Conservation (phyloP, 2,797 vertebrate species). For the Chrysocyon brachyurus region DNA sequence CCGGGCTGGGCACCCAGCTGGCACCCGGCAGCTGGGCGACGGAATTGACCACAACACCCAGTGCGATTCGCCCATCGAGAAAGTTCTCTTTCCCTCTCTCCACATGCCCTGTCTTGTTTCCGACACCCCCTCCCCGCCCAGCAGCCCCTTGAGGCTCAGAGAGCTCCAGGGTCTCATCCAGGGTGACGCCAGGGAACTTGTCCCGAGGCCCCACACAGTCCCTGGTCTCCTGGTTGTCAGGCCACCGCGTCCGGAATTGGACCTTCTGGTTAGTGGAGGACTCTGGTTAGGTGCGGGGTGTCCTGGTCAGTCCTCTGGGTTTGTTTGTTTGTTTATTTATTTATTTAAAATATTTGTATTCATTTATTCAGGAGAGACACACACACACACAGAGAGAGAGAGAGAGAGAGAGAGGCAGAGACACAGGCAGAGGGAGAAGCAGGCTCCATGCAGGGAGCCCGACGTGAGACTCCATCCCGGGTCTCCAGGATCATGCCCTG, state of each 20-base stretch:
- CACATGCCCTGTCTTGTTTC: not conserved
- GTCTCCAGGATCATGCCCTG: too few relatives aligned
- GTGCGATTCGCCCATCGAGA: accelerated
- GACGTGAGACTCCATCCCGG: too few relatives aligned
- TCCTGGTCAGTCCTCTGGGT: not conserved
- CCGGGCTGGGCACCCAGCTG: not conserved
- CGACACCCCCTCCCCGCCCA: not conserved
- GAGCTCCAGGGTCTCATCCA: accelerated
- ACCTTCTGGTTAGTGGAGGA: not conserved
- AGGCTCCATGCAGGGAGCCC: too few relatives aligned
- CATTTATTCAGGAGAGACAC: too few relatives aligned
- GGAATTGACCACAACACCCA: accelerated
- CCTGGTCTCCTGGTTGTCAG: not conserved
- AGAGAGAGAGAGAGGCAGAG: too few relatives aligned
- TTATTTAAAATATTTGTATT: too few relatives aligned
- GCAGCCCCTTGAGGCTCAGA: not conserved
- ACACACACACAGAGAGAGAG: too few relatives aligned
- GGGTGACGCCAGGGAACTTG: not conserved
- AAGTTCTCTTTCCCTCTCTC: not conserved
- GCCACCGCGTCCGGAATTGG: accelerated
- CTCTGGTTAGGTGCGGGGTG: not conserved
- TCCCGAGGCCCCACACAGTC: accelerated
- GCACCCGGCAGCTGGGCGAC: accelerated
- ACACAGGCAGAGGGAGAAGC: too few relatives aligned
- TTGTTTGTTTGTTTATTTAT: not conserved